phyloP scores from a whole-genome alignment of 2,797 vertebrate species.

The Vespertilio murinus region DNA sequence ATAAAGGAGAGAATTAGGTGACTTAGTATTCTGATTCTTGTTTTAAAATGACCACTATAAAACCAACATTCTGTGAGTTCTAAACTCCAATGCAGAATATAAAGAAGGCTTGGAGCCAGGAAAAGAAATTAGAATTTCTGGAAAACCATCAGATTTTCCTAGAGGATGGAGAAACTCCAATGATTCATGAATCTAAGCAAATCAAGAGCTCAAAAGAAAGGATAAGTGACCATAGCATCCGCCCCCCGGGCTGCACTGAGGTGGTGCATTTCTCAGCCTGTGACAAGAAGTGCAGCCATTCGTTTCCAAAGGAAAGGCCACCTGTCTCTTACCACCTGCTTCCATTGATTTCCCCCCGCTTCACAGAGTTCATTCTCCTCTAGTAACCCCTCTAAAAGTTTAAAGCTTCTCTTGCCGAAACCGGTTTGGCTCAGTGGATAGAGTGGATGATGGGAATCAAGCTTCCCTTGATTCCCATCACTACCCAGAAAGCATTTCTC shows the following conservation, averaged over 20 bases:
- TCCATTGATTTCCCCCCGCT: conserved; percentile 49
- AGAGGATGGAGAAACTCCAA: not conserved
- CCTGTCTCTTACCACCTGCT: conserved; percentile 30
- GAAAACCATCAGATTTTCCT: not conserved
- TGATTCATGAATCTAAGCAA: not conserved
- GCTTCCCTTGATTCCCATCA: not conserved
- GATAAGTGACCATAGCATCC: not conserved
- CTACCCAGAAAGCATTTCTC: not conserved
- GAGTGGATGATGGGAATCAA: too few relatives aligned
- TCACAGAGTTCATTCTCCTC: not conserved
- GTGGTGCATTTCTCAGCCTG: not conserved
- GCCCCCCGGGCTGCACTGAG: not conserved
- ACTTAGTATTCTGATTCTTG: conserved; percentile 3
- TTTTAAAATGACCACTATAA: conserved; percentile 30
- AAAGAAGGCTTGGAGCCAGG: not conserved
- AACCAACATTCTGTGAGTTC: not conserved
- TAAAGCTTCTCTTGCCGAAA: too few relatives aligned
- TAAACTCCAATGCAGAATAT: conserved; percentile 12
- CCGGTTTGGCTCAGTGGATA: too few relatives aligned
- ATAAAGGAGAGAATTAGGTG: not conserved
- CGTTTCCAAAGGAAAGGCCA: conserved; percentile 38
- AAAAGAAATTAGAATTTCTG: conserved; percentile 20
- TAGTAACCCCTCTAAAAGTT: not conserved
- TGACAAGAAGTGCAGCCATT: conserved; percentile 2
- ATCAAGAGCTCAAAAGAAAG: not conserved